Base-by-base conservation (phyloP, 2,113 vertebrate species). In the Stegostoma tigrinum region DNA sequence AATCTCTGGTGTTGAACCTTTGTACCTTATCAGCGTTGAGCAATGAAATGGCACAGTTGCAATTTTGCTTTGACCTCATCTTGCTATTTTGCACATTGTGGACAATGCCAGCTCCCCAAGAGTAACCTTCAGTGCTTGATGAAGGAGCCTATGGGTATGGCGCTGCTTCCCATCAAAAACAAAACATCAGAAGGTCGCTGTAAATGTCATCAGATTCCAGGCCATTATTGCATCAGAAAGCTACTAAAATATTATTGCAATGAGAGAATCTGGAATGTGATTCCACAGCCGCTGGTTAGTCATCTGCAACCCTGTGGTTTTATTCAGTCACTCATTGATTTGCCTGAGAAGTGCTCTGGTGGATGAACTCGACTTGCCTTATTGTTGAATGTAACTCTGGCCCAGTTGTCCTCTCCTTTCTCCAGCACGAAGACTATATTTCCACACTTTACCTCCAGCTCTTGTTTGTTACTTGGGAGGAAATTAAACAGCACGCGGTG, bases 381-480 rank as follows among this genome's bases (percentile, higher is more conserved):
- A 96, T 98, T 98, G 0, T 99, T 99, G 97, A 99, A 99, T 96
- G 99, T 96, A 96, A 99, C 98, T 0, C 98, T 99, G 0, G 99
- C 99, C 99, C 99, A 99, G 96, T 99, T 99, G 96, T 99, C 99
- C 0, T 97, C 96, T 52, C 98, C 98, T 96, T 98, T 99, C 97
- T 98, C 98, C 97, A 99, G 97, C 75, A 99, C 98, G 96, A 99
- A 99, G 96, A 99, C 99, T 1, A 99, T 98, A 96, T 99, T 99
- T 48, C 99, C 99, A 0, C 99, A 98, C 97, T 99, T 97, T 52
- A 99, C 98, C 34, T 98, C 98, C 96, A 99, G 97, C 97, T 99
- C 99, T 86, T 98, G 98, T 0, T 96, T n/a, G 0, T 98, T 99
- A 97, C 99, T 98, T 0, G 99, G 98, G 83, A 97, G 97, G 96